Evolutionary conservation across 1,140 invertebrate species (phyloP), one percentile per base, ranked within the genome.

Genomic region (Gryon sp.): DNA sequence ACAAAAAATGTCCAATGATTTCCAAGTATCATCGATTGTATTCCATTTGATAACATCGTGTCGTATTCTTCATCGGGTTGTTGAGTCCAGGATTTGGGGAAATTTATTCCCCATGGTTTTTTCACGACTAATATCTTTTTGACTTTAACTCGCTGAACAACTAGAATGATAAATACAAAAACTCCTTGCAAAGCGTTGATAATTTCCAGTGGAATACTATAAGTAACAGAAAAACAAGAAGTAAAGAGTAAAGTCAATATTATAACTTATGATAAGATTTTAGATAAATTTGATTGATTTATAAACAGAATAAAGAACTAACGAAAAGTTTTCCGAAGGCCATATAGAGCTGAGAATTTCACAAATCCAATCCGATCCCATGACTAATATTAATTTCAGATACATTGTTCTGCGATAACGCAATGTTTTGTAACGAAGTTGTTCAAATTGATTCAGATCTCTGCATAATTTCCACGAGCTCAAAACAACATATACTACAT

Each of bases 151-250:
- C 92, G 84, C 9, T 90, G 88, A 4, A 90, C 85, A 0, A 94
- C 90, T 48, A 93, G 69, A 1, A 93, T 82, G 0, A 93, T 62
- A 79, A 94, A 93, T 74, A 93, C 92, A 16, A 93, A 85, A 3
- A 93, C 68, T 0, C 93, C 93, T 90, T 93, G 92, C 0, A 93
- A 83, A 7, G 89, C 86, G 80, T 94, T 93, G 65, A 93, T 82
- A 9, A 90, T 88, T 76, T 93, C 92, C 76, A 91, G 90, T 7
- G 91, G 86, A 80, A 90, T 88, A 91, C 93, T 93, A 80, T 12
- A 88, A 89, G n/a, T n/a, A n/a, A n/a, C n/a, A n/a, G n/a, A n/a
- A n/a, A n/a, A n/a, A 62, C 38, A 30, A 30, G 20, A 32, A 14
- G 11, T 45, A 19, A 55, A 4, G 1, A 18, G 16, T 18, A 38